Evolutionary conservation across 2,797 vertebrate species (phyloP).

Genomic region (Ctenopoma kingsleyae): DNA sequence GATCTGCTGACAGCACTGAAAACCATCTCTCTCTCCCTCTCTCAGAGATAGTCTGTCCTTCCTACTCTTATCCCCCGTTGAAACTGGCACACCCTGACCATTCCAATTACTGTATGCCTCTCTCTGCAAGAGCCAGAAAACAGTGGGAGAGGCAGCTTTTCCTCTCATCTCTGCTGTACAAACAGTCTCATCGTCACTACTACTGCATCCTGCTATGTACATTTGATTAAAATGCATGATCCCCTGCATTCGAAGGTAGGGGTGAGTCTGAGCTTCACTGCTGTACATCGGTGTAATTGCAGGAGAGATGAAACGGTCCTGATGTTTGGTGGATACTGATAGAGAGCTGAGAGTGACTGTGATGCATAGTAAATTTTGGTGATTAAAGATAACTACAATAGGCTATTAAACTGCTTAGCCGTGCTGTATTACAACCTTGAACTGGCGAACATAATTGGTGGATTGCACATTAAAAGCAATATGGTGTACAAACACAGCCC

Average conservation of each 20-base stretch:
- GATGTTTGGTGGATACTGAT: slow-evolving; percentile 41
- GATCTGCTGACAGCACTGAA: slow-evolving; percentile 75
- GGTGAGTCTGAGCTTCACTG: slow-evolving; percentile 17
- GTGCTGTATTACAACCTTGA: slow-evolving; percentile 45
- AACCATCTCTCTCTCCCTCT: slow-evolving; percentile 36
- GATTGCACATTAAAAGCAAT: slow-evolving; percentile 53
- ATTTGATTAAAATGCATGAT: slow-evolving; percentile 66
- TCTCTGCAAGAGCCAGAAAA: slow-evolving; percentile 60
- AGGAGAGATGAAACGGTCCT: slow-evolving; percentile 30
- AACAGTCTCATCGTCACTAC: slow-evolving; percentile 45
- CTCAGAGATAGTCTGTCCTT: slow-evolving; percentile 56
- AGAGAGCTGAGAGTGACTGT: slow-evolving; percentile 32
- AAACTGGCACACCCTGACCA: slow-evolving; percentile 72
- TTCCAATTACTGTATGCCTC: slow-evolving; percentile 73
- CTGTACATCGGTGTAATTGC: slow-evolving; percentile 40
- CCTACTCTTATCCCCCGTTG: slow-evolving; percentile 65
- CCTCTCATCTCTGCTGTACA: slow-evolving; percentile 64
- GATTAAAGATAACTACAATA: slow-evolving; percentile 42
- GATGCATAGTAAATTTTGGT: slow-evolving; percentile 29
- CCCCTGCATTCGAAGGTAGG: slow-evolving; percentile 23
- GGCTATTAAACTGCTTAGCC: slow-evolving; percentile 41
- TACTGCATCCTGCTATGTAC: slow-evolving; percentile 54
- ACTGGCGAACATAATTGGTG: slow-evolving; percentile 23
- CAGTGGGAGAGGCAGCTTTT: slow-evolving; percentile 61
- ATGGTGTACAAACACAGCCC: slow-evolving; percentile 16